Percentiles rank a stretch among this genome's conserved stretches.
These are phyloP conservation scores for Pygoscelis antarcticus DNA, from an alignment of 2,113 vertebrate genomes.

Conservation along the genomic window DNA sequence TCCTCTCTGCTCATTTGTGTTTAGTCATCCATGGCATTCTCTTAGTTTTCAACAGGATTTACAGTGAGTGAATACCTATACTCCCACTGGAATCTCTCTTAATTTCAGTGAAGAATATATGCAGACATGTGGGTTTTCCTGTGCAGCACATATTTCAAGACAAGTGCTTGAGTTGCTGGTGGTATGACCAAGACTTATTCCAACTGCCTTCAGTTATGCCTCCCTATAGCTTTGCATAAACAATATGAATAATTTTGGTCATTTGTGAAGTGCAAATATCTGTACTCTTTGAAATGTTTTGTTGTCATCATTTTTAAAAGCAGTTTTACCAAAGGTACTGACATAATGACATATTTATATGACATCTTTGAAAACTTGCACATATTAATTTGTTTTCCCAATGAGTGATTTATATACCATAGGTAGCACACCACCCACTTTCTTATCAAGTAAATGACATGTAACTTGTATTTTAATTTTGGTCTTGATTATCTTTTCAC, in stretches of 20 bases:
- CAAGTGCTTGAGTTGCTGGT: background rate
- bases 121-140: background rate
- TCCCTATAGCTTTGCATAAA: background rate
- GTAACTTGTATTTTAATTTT: background rate
- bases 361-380: background rate
- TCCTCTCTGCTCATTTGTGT: background rate
- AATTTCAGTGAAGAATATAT: background rate
- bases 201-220: background rate
- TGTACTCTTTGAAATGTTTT: background rate
- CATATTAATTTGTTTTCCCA: background rate
- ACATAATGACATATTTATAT: background rate
- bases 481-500: background rate
- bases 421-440: rapidly evolving
- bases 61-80: background rate
- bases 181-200: background rate
- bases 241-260: background rate
- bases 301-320: background rate
- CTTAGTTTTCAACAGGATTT: background rate
- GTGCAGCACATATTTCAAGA: background rate
- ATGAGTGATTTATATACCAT: background rate
- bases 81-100: background rate
- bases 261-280: background rate
- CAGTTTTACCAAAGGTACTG: background rate
- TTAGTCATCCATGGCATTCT: background rate
- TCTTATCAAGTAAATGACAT: background rate